Evolutionary conservation across 2,797 vertebrate species (phyloP), one percentile per base, ranked within the genome.

Genomic region (Neopelma chrysocephalum): DNA sequence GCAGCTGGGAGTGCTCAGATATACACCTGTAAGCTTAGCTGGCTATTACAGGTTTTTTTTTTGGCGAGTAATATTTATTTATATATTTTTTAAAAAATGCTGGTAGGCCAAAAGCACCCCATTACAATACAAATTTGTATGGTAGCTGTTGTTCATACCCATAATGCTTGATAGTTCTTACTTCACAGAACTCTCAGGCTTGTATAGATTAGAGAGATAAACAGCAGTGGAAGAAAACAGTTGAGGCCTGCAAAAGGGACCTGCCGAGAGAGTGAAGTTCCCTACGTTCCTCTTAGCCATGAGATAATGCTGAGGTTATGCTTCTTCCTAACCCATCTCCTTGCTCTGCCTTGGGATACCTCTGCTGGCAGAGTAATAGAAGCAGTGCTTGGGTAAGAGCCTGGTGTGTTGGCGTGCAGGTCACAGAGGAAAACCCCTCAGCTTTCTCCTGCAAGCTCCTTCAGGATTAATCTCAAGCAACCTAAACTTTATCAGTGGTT

Each of bases 1-100:
- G 56, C 71, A 85, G 65, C 82, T 86, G 84, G 31, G 53, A 86
- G n/a, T 45, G 40, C 58, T 95, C 65, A 93, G 65, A 83, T 60
- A 79, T 18, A 12, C 57, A 81, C 72, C 79, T 71, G 57, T 80
- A 88, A 92, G 51, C 36, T 89, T 64, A 68, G 62, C 50, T 88
- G 34, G 38, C 12, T 85, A 4, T 76, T 84, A 75, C 29, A 31
- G 51, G 29, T 6, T 48, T 19, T 12, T 21, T 29, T 58, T 51
- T 34, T 34, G 10, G 27, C 10, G 2, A 53, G 22, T 32, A 43
- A 56, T n/a, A 43, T 75, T 19, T 53, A 38, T 22, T 25, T 29
- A 29, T 8, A 23, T 29, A 20, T 4, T 25, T 68, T 68, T 12
- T 1, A 8, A 50, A 79, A 79, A 53, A 25, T 2, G 3, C 12